Conservation (phyloP, 2,888 invertebrate genomes). For the Apantesis nais region DNA sequence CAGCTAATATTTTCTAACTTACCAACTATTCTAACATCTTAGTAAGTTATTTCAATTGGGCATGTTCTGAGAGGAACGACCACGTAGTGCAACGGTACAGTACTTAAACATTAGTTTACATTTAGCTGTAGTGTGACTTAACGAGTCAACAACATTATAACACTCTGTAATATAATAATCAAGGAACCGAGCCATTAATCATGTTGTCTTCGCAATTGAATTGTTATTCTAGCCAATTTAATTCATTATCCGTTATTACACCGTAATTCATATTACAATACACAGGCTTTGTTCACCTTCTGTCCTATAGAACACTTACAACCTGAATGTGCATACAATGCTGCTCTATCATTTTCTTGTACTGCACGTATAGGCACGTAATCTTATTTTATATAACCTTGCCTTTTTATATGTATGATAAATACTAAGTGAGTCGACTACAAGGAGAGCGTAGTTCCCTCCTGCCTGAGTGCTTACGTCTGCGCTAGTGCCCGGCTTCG, state of each 20-base stretch:
- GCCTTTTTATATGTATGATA: no score
- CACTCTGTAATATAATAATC: not conserved
- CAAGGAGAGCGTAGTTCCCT: no score
- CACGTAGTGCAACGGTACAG: not conserved
- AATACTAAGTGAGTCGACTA: no score
- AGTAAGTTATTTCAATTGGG: no score
- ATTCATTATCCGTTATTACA: slow-evolving; percentile 4
- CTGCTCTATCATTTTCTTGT: not conserved
- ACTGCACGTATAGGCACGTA: not conserved
- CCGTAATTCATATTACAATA: not conserved
- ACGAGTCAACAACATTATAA: not conserved
- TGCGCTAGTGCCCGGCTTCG: no score
- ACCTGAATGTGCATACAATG: not conserved
- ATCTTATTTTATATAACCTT: not conserved
- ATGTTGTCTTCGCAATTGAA: slow-evolving; percentile 19
- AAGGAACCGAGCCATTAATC: slow-evolving; percentile 4
- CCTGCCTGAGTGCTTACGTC: no score
- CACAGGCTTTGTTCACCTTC: not conserved
- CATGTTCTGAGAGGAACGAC: not conserved
- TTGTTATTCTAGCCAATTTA: slow-evolving; percentile 26
- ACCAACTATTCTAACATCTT: no score
- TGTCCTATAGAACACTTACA: not conserved
- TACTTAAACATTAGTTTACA: not conserved
- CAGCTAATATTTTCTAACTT: no score
- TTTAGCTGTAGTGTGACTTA: not conserved